Conservation (phyloP, 2,797 vertebrate species). For the Anolis apletophallus region DNA sequence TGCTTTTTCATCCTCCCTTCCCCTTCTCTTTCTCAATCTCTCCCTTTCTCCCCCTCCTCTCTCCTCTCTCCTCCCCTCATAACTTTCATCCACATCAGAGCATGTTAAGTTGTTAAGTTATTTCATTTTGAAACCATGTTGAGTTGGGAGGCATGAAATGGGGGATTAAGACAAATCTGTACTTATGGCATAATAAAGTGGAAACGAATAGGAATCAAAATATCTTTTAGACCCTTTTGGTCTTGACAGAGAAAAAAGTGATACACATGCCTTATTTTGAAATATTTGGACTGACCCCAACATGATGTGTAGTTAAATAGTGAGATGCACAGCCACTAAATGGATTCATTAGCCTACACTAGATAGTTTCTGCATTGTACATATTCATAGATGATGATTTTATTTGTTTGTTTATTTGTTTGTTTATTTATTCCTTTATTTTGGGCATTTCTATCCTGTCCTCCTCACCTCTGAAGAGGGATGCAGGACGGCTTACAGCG, state of each 20-base stretch:
- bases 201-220: slow-evolving; percentile 16
- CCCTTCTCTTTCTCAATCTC: slow-evolving; percentile 4
- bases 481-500: too few relatives aligned
- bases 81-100: slow-evolving; percentile 53
- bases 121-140: slow-evolving; percentile 58
- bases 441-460: too few relatives aligned
- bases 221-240: too few relatives aligned
- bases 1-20: slow-evolving; percentile 67
- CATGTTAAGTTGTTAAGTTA: slow-evolving; percentile 54
- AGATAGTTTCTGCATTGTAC: neutral
- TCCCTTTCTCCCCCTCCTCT: neutral
- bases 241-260: neutral
- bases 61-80: slow-evolving; percentile 16
- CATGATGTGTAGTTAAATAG: too few relatives aligned
- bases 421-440: too few relatives aligned
- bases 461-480: too few relatives aligned
- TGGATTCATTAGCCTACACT: too few relatives aligned
- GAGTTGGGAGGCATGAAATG: slow-evolving; percentile 60
- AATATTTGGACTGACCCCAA: neutral
- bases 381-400: neutral
- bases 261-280: neutral
- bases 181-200: slow-evolving; percentile 23
- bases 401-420: too few relatives aligned
- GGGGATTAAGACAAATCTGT: slow-evolving; percentile 47
- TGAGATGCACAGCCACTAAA: neutral